Evolutionary conservation across 1,140 invertebrate genomes (phyloP), one percentile per base, ranked within the genome.

Genomic region (Leptestheria dahalacensis): DNA sequence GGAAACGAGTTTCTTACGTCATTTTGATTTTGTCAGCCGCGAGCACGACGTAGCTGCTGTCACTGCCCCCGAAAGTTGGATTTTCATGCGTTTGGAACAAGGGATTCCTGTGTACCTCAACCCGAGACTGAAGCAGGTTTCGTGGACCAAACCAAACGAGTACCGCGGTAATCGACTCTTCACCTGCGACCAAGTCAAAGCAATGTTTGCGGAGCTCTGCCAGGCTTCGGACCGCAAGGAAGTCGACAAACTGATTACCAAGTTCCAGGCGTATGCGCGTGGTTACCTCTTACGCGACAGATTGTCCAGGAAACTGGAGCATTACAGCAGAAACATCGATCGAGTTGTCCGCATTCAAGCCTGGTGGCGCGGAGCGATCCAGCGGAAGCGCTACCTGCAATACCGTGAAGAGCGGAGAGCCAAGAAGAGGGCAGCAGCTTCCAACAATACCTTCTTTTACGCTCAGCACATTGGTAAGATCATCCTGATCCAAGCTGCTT

Each of bases 401-500:
- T 65, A 77, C 11, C 65, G 76, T 51, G 29, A 26, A 51, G 33
- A 20, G 61, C 57, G 3, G 69, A 73, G 64, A n/a, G n/a, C n/a
- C n/a, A 70, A 72, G 66, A 74, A 72, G 55, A 63, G 67, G 58
- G 15, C 28, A 29, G 68, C 70, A 24, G 70, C 66, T 57, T 62
- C 64, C 25, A 68, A 69, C 71, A 49, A 68, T 68, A 70, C 70
- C 64, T 68, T 68, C 46, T 72, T 71, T 68, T 80, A 51, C 51
- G 77, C 65, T 75, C 71, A 70, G 63, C 71, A 63, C 60, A 61
- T 64, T 29, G 66, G 76, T 23, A 74, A 79, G 63, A 79, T 84
- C 50, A 71, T 81, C 9, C 77, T 78, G 68, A 78, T 85, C 56
- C 82, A 85, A 72, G 78, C 82, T 18, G 64, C 79, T 4, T 85